A percentile compares a stretch with the other conserved stretches of the same genome.
Evolutionary conservation across 2,113 vertebrate species (phyloP).

Genomic region (Eulemur macaco): DNA sequence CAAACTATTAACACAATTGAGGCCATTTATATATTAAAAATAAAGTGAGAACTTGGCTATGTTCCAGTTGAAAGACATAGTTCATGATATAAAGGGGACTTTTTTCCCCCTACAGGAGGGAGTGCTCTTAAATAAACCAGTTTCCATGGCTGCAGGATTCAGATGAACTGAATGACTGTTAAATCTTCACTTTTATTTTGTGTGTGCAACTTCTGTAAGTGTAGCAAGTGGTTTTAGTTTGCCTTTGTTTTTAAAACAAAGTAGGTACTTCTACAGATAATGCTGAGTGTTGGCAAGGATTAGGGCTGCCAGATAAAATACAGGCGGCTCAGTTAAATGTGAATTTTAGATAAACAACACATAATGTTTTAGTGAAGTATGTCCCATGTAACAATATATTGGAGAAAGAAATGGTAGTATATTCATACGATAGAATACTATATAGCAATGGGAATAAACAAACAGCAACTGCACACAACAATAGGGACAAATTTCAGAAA

Average conservation of each 20-base stretch:
- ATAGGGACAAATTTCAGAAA: neutral
- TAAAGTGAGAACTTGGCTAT: neutral
- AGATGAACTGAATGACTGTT: neutral
- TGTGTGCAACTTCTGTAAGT: neutral
- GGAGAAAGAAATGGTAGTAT: neutral
- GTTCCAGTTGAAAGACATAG: neutral
- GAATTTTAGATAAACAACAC: neutral
- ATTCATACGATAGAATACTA: neutral
- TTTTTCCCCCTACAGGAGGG: neutral
- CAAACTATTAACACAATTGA: constrained; percentile 44
- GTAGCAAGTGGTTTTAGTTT: neutral
- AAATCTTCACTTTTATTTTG: constrained; percentile 22
- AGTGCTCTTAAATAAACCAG: neutral
- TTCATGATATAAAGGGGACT: neutral
- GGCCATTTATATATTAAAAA: constrained; percentile 20
- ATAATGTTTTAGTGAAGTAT: neutral
- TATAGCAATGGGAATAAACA: neutral
- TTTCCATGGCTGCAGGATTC: neutral
- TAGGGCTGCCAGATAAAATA: neutral
- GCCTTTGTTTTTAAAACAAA: constrained; percentile 3
- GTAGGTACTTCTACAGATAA: neutral
- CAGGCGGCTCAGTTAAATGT: neutral
- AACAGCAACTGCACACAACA: neutral
- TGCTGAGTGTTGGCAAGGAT: neutral
- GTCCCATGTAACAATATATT: neutral